Base-by-base conservation (phyloP, 1,140 invertebrate species). In the Drosophila tani region DNA sequence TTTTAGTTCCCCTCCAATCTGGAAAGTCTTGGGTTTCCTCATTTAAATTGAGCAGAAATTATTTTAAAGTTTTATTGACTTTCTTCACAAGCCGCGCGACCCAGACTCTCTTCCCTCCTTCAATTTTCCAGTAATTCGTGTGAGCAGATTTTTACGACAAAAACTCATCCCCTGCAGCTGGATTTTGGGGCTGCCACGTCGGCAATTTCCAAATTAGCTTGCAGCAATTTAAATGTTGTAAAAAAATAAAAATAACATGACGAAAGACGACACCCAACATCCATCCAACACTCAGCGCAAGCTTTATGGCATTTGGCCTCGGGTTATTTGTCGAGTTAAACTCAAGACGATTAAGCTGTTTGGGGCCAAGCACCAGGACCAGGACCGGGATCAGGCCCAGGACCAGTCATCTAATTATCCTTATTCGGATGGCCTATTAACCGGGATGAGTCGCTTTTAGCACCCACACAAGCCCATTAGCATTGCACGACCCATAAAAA, bases 381-480 rank as follows among this genome's bases (percentile, higher is more conserved):
- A 58, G 62, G 29, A 35, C 14, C 53, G 38, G 60, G n/a, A 38
- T 5, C 29, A 17, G 38, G n/a, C 19, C 67, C 45, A 19, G 41
- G 41, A 71, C 68, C 50, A 47, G 65, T 69, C 68, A 83, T 84
- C 77, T 87, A 87, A 87, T 87, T 87, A 87, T 88, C 78, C 77
- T 70, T 80, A 81, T 83, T 65, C 74, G 77, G 87, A 88, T 87
- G 82, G 84, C 77, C 83, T 75, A 88, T 87, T 87, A 87, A 88
- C 65, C 75, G 76, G 64, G 74, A 79, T 86, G 82, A 86, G 78
- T 85, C 64, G 83, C 64, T 78, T 86, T 85, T 85, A 85, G 83
- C 73, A 75, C 78, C 79, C 78, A 85, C 81, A 83, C 81, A 85
- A 84, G 82, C 82, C 75, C 83, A 81, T 84, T 86, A 84, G 82